Base-by-base conservation (phyloP, 2,797 vertebrate genomes). In the Silurus lanzhouensis region DNA sequence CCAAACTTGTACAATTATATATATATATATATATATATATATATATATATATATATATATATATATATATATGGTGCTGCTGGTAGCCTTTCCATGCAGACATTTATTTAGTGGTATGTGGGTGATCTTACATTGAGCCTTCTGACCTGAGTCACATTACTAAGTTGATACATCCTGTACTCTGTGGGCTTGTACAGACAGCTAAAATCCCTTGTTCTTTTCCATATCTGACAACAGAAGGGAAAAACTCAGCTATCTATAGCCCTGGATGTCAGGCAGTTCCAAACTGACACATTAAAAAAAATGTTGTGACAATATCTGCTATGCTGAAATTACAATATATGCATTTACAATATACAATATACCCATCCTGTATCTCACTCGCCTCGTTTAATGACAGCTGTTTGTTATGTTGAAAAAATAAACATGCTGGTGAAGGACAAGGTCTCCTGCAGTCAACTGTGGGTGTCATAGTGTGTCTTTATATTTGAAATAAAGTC, bases 381-480 rank as follows among this genome's bases (percentile, higher is more conserved):
- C 70, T 64, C 61, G 67, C 48, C 88, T 84, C 83, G 46, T 83
- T 83, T 82, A 86, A 75, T 85, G 85, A 86, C 89, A 83, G 85
- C 82, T 88, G 82, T 84, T 88, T 86, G 25, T 87, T 83, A 86
- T 77, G 67, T 81, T 79, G 20, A 78, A 87, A 88, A 88, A 88
- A 88, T 87, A 88, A 55, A 82, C 81, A 71, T 76, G 71, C 82
- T n/a, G 60, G 71, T 78, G 81, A 80, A 83, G 74, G 89, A 92
- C 91, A 88, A 88, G 85, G 89, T 91, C 88, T 87, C 83, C 83
- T 89, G 87, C 86, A 72, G 77, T 76, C 25, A 58, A 58, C 5
- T 31, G 25, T 2, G 27, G 25, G 22, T 55, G n/a, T 22, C 72
- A 27, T 9, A 44, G 71, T 8, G 52, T 76, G 25, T 77, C 75